Conservation (phyloP, 2,888 invertebrate genomes). For the Drepanosiphum platanoidis region DNA sequence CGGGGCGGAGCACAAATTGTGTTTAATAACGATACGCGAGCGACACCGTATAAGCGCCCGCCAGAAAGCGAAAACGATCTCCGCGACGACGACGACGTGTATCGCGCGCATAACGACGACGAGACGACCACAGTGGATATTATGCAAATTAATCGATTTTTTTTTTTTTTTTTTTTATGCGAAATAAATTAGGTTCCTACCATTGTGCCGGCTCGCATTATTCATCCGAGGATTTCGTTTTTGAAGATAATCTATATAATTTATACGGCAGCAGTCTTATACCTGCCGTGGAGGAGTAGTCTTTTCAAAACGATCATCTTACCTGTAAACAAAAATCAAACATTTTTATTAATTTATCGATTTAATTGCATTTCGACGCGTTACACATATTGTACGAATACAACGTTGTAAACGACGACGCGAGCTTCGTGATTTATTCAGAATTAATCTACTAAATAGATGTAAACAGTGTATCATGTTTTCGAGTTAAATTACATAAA, state of each 20-base stretch:
- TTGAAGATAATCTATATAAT: neutral
- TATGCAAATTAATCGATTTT: neutral
- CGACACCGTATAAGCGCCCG: neutral
- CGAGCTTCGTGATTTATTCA: neutral
- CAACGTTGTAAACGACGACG: too few relatives aligned
- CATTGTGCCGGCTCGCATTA: neutral
- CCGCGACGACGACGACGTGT: too few relatives aligned
- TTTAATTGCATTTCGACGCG: too few relatives aligned
- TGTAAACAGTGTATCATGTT: neutral
- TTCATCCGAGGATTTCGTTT: neutral
- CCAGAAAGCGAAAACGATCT: neutral
- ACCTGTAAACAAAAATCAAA: constrained; percentile 39
- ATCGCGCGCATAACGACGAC: too few relatives aligned
- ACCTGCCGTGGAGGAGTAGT: neutral
- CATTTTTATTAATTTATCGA: neutral
- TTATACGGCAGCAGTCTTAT: neutral
- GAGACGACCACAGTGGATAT: neutral
- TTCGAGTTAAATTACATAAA: constrained; percentile 2
- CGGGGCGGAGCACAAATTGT: neutral
- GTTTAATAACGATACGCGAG: neutral
- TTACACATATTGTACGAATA: too few relatives aligned
- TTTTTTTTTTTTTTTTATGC: neutral
- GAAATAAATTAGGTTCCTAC: neutral
- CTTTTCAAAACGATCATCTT: neutral
- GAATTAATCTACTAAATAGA: neutral